Conservation (phyloP, 1,140 invertebrate species). For the Ctenoplectra terminalis region DNA sequence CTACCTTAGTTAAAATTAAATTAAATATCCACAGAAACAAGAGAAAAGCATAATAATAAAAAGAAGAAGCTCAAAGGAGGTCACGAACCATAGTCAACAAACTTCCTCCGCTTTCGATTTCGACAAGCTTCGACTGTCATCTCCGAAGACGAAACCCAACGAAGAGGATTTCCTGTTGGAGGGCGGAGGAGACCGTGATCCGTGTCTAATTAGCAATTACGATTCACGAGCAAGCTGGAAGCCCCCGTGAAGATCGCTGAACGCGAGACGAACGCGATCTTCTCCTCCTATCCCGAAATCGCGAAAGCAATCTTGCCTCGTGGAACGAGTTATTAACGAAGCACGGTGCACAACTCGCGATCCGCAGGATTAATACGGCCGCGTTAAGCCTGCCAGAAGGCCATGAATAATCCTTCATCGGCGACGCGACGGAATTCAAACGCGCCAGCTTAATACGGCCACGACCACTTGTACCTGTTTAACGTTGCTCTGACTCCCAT, state of each 20-base stretch:
- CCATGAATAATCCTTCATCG: conserved; percentile 30
- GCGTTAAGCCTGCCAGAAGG: conserved; percentile 14
- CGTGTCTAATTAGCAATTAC: conserved; percentile 63
- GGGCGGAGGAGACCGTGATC: background rate
- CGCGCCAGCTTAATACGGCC: background rate
- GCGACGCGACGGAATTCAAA: background rate
- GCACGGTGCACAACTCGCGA: background rate
- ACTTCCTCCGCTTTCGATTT: background rate
- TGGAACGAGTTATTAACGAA: conserved; percentile 41
- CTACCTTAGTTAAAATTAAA: too few species aligned
- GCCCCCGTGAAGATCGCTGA: background rate
- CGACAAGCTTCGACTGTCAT: background rate
- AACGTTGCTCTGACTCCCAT: background rate
- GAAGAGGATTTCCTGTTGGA: conserved; percentile 8
- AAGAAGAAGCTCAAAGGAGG: background rate
- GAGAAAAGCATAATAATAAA: background rate
- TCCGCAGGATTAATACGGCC: conserved; percentile 42
- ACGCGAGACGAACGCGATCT: conserved; percentile 30
- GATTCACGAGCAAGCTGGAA: conserved; percentile 41
- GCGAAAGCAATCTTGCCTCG: conserved; percentile 33
- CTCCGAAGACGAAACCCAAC: background rate
- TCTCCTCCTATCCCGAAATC: conserved; percentile 43
- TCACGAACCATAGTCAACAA: background rate
- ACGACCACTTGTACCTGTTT: background rate
- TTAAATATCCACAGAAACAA: too few species aligned